Evolutionary conservation across 2,888 invertebrate genomes (phyloP), one percentile per base, ranked within the genome.

Genomic region (Tipula helvola): DNA sequence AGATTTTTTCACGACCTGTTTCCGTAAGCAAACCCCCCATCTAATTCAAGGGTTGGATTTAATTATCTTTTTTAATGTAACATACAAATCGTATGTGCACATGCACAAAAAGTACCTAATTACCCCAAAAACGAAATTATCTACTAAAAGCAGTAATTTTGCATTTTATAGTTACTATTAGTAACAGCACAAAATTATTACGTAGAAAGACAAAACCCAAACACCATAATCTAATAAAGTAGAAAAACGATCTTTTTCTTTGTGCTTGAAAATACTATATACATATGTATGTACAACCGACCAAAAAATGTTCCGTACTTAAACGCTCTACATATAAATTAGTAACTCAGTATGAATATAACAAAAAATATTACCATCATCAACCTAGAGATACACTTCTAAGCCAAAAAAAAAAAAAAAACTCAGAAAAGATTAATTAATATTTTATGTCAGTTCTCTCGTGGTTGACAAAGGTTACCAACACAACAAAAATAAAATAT

Each of bases 381-480:
- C 71, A 28, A 28, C 71, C 28, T 71, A 71, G 18, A 71, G 71
- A 28, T 28, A 71, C 71, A 28, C 71, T 28, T 28, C 28, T 71
- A 71, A 71, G 28, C 71, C 71, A 71, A 71, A 71, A 71, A 57
- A 16, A 16, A 52, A n/a, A 52, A 52, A 52, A 18, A 71, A 28
- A 28, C 71, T 71, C 28, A 8, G 10, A 71, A 71, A 10, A 71
- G 71, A 71, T 71, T 71, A 71, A 71, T 71, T 71, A 71, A 71
- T 71, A 71, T 71, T 71, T 71, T 71, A 71, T 71, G 71, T 71
- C 71, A 71, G 71, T 28, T 71, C 71, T 71, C 71, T 71, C 71
- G 71, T 71, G 71, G 71, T 71, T 71, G 71, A 71, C 71, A 71
- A 71, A 71, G 71, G 71, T 71, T 71, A 71, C 71, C 71, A 71